Base-by-base conservation (phyloP, 2,797 vertebrate species). In the Sebastes cheni region DNA sequence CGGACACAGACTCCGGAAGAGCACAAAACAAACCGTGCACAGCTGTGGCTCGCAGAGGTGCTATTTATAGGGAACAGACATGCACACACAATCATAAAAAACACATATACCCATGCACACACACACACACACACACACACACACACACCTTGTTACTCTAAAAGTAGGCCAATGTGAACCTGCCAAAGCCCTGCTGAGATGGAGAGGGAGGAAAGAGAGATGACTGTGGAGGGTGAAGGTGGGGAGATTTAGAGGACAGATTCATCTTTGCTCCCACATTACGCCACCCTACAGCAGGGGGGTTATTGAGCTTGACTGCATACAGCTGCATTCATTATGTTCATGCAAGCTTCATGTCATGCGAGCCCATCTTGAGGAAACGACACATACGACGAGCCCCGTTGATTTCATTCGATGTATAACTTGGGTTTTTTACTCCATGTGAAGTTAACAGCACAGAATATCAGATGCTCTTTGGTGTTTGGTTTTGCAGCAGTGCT, bases 111-210 rank as follows among this genome's bases (percentile, higher is more conserved):
- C 36, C 32, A 14, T 42, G 30, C 27, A 27, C 27, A 27, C 27
- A 27, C 25, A 25, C 25, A 25, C 39, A 25, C 61, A 72, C 27
- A 65, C 13, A 4, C 67, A n/a, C 14, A 68, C 68, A 62, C 67
- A 86, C 82, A 69, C 67, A 88, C 82, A 80, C 75, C 77, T 83
- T 77, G 58, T 75, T 86, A 73, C 50, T 75, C 58, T 81, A 62
- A 86, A 91, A 92, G 91, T 80, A 91, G 91, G 88, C 72, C 88
- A 90, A 58, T 64, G 76, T 73, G 81, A 90, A 84, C 25, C 67
- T 91, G 91, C 75, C 81, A 81, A 67, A 82, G 74, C 71, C 87
- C 80, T 64, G 84, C 85, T 86, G 87, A 82, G 80, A 82, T 23
- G 46, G 74, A 58, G 64, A 32, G 59, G 79, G 67, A 60, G 77